Evolutionary conservation across 2,888 invertebrate species (phyloP).

Genomic region (Minunthozetes semirufus): DNA sequence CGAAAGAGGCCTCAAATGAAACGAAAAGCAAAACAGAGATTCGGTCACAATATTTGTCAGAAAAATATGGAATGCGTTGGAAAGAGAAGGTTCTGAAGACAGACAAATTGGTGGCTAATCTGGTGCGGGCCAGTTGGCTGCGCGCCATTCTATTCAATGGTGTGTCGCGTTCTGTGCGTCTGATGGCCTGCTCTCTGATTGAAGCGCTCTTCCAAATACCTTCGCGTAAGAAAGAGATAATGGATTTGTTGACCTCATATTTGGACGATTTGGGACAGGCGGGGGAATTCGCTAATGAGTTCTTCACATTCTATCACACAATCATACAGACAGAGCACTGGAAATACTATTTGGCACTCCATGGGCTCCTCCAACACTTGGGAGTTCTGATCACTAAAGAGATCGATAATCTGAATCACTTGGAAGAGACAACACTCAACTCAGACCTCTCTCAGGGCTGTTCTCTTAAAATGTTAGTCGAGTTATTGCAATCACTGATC

Average conservation of each 20-base stretch:
- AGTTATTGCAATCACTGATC: slow-evolving; percentile 76
- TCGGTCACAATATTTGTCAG: slow-evolving; percentile 58
- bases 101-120: slow-evolving; percentile 13
- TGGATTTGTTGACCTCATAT: slow-evolving; percentile 79
- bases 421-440: slow-evolving; percentile 86
- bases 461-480: slow-evolving; percentile 80
- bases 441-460: slow-evolving; percentile 91
- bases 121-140: slow-evolving; percentile 67
- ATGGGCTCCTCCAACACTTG: slow-evolving; percentile 73
- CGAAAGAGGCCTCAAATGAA: slow-evolving; percentile 42
- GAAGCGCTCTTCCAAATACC: slow-evolving; percentile 55
- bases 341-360: slow-evolving; percentile 84
- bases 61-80: slow-evolving; percentile 71
- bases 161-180: slow-evolving; percentile 77
- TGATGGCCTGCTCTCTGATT: slow-evolving; percentile 80
- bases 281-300: slow-evolving; percentile 88
- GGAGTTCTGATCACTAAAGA: slow-evolving; percentile 79
- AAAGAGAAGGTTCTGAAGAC: slow-evolving; percentile 37
- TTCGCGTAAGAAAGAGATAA: slow-evolving; percentile 53
- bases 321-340: slow-evolving; percentile 79
- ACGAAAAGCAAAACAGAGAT: slow-evolving; percentile 46
- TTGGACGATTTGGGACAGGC: slow-evolving; percentile 75
- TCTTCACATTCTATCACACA: slow-evolving; percentile 74
- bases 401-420: slow-evolving; percentile 74
- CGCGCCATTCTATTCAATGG: slow-evolving; percentile 86